Evolutionary conservation across 2,113 vertebrate species (phyloP).

Genomic region (Marmota flaviventris): DNA sequence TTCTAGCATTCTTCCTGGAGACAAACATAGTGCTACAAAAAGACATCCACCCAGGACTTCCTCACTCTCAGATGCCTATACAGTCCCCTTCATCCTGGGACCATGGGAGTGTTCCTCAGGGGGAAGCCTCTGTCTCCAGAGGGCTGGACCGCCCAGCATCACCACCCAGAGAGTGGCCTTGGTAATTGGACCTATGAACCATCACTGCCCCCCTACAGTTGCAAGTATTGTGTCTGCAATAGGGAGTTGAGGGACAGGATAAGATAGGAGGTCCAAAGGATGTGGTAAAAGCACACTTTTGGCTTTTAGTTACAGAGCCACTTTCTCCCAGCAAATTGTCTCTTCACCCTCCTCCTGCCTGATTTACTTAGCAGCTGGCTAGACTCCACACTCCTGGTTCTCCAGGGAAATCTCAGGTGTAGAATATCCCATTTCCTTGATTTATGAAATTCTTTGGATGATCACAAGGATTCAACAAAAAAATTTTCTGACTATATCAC

Average conservation of each 20-base stretch:
- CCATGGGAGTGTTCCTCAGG: background rate
- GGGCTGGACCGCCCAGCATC: background rate
- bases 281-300: background rate
- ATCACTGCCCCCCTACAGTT: no score
- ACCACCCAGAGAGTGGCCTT: background rate
- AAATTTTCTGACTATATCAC: background rate
- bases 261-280: background rate
- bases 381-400: background rate
- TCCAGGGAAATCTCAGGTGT: background rate
- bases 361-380: background rate
- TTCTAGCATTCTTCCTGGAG: slow-evolving; percentile 61
- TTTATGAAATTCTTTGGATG: background rate
- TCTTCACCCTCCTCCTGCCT: background rate
- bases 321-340: background rate
- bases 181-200: no score
- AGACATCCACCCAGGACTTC: background rate
- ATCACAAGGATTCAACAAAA: background rate
- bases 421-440: background rate
- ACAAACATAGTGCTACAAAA: slow-evolving; percentile 77
- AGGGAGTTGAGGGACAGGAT: background rate
- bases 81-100: background rate
- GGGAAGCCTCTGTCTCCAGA: background rate
- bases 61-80: background rate
- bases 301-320: background rate
- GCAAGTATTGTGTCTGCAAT: background rate